Conservation (phyloP, 1,140 invertebrate species). For the Tenebrio molitor region DNA sequence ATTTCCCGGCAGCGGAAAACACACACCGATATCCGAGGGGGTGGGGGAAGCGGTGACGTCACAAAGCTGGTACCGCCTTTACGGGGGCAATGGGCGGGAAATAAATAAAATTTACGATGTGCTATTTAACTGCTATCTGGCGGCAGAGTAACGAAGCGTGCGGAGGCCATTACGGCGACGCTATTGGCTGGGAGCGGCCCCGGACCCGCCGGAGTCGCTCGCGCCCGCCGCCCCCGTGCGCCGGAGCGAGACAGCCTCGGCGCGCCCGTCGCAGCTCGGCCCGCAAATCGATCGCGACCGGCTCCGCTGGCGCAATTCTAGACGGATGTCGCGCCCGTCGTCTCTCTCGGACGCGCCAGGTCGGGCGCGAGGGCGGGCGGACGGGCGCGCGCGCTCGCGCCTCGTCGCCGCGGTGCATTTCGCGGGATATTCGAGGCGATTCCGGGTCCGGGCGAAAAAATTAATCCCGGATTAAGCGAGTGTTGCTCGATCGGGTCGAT, state of each 20-base stretch:
- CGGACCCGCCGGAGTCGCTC: conserved; percentile 41
- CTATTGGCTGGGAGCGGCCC: conserved; percentile 62
- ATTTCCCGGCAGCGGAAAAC: too few relatives aligned
- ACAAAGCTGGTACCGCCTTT: conserved; percentile 60
- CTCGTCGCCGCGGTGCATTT: conserved; percentile 52
- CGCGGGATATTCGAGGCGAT: conserved; percentile 64
- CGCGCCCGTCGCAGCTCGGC: conserved; percentile 51
- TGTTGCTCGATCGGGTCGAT: too few relatives aligned
- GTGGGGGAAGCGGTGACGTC: conserved; percentile 38
- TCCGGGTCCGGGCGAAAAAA: conserved; percentile 55
- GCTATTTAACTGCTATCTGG: conserved; percentile 67
- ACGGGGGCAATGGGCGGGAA: conserved; percentile 64
- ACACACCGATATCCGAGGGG: too few relatives aligned
- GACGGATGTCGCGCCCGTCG: conserved; percentile 55
- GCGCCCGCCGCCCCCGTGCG: not conserved
- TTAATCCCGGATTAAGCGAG: conserved; percentile 48
- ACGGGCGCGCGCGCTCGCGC: too few relatives aligned
- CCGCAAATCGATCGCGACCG: conserved; percentile 57
- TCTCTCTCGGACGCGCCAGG: too few relatives aligned
- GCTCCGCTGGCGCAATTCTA: conserved; percentile 56
- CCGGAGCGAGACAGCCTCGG: conserved; percentile 50
- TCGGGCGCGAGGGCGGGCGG: too few relatives aligned
- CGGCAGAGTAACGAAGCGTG: conserved; percentile 66
- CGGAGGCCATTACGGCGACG: conserved; percentile 66
- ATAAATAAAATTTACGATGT: conserved; percentile 67